Evolutionary conservation across 2,797 vertebrate species (phyloP).

Genomic region (Crenichthys baileyi): DNA sequence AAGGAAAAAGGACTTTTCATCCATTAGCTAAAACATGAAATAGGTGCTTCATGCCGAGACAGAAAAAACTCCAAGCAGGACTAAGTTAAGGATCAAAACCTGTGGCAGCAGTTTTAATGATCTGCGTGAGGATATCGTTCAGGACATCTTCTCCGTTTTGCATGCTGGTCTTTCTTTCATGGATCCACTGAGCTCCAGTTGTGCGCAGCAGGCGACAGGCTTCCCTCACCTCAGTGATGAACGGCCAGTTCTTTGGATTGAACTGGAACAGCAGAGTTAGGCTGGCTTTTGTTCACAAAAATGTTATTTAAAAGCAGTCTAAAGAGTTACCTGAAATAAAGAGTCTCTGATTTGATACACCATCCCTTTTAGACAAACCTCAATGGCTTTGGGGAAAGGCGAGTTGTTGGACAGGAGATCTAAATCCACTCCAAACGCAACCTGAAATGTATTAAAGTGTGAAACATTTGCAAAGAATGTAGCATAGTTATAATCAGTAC

Average conservation of each 20-base stretch:
- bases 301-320: neutral
- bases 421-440: constrained; percentile 89
- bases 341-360: constrained; percentile 3
- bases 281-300: neutral
- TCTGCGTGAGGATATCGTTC: constrained; percentile 89
- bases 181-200: constrained; percentile 86
- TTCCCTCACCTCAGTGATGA: constrained; percentile 79
- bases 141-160: constrained; percentile 80
- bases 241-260: constrained; percentile 78
- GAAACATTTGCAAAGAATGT: neutral
- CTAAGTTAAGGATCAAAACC: constrained; percentile 26
- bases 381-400: constrained; percentile 83
- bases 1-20: neutral
- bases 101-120: constrained; percentile 83
- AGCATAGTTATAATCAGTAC: too few relatives aligned
- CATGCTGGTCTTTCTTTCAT: constrained; percentile 80
- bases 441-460: constrained; percentile 67
- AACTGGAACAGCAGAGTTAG: constrained; percentile 66
- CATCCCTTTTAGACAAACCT: constrained; percentile 69
- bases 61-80: neutral
- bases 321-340: constrained; percentile 54
- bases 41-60: neutral
- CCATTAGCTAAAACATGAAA: neutral
- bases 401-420: constrained; percentile 76
- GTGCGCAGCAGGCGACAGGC: constrained; percentile 82